These are phyloP conservation scores for Heteropelma amictum DNA, from an alignment of 2,888 invertebrate genomes.

Conservation along the genomic window DNA sequence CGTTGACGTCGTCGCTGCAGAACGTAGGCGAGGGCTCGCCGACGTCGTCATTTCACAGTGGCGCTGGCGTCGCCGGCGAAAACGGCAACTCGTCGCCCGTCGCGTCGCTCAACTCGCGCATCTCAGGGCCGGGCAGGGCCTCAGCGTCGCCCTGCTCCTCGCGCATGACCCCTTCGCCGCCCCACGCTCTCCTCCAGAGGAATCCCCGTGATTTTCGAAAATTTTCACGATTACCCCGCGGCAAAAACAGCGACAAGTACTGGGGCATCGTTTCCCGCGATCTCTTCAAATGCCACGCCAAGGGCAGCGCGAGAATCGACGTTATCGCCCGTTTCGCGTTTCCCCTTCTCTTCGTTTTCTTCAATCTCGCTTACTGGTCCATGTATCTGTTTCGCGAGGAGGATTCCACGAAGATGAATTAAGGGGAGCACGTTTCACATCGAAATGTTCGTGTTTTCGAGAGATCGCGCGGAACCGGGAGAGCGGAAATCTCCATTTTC, in stretches of 20 bases:
- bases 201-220: slow-evolving; percentile 60
- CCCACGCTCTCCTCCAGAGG: slow-evolving; percentile 53
- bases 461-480: too few species aligned
- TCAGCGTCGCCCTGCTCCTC: slow-evolving; percentile 64
- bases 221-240: slow-evolving; percentile 63
- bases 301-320: slow-evolving; percentile 87
- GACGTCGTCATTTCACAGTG: slow-evolving; percentile 67
- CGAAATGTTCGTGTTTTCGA: too few species aligned
- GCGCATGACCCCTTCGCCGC: slow-evolving; percentile 64
- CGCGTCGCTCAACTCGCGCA: slow-evolving; percentile 53
- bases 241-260: slow-evolving; percentile 63
- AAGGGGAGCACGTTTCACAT: slow-evolving; percentile 77
- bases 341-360: slow-evolving; percentile 94
- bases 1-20: slow-evolving; percentile 40
- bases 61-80: slow-evolving; percentile 63
- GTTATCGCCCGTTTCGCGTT: slow-evolving; percentile 97
- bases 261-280: slow-evolving; percentile 67
- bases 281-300: slow-evolving; percentile 70
- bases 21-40: slow-evolving; percentile 63
- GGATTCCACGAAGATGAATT: slow-evolving; percentile 88
- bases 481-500: too few species aligned
- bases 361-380: slow-evolving; percentile 96
- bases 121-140: slow-evolving; percentile 54
- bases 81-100: slow-evolving; percentile 55
- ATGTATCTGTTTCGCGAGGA: slow-evolving; percentile 90